Base-by-base conservation (phyloP, 2,797 vertebrate species). In the Xyrichtys novacula region DNA sequence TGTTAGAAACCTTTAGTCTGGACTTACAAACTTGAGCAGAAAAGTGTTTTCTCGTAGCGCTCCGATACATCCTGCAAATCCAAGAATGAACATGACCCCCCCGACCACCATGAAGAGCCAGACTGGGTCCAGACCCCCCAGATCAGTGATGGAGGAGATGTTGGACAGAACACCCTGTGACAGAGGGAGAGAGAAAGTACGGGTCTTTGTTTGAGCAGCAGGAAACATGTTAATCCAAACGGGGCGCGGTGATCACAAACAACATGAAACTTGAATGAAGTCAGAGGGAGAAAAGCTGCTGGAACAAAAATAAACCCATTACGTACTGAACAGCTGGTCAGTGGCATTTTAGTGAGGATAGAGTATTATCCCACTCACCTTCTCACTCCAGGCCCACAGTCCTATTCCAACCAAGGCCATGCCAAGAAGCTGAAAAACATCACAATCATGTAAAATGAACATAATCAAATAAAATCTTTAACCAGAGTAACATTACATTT, bases 381-480 rank as follows among this genome's bases (percentile, higher is more conserved):
- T 99, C 90, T 99, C 98, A 93, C 96, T 98, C 98, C 98, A 99
- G 14, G 98, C 98, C 98, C 98, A 99, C 63, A 99, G 88, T 85
- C 97, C 97, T 58, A 99, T 97, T 48, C 94, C 97, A 48, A 99
- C 96, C 86, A 99, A 96, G 7, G 98, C 95, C 92, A 98, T 97
- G 71, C 98, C 98, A 87, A 99, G 93, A 86, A 99, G 95, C 98
- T 99, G 91, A 49, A 93, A 94, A 53, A 80, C 62, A 85, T 1
- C 39, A 65, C 50, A 75, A 61, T 58, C 49, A 74, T 2, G 38
- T 43, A 16, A 62, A 0, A 38, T 42, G 52, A 73, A 12, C 25
- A 46, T 6, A 19, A 0, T 38, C 14, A 14, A 38, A 5, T 38
- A 16, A 14, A 14, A 36, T 12, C 28, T 36, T 12, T 36, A 12